Conservation (phyloP, 92 coral and sea anemone genomes). For the Epizoanthus illoricatus region DNA sequence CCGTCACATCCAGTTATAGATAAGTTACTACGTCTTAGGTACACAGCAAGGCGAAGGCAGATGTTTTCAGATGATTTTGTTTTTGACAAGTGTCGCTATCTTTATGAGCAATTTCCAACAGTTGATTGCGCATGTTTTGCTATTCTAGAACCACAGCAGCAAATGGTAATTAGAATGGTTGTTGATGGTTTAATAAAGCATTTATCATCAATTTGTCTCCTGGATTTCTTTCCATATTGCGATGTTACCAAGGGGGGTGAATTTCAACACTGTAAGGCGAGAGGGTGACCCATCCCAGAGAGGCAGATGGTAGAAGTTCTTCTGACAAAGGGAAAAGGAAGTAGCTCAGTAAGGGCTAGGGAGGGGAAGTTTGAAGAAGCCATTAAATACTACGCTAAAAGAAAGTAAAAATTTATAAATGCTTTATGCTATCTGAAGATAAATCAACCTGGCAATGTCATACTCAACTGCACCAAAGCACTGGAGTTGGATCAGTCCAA, state of each 20-base stretch:
- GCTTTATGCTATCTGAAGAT: slow-evolving; percentile 36
- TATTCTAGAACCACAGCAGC: too few species aligned
- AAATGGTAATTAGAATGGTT: too few species aligned
- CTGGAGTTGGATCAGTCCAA: slow-evolving; percentile 34
- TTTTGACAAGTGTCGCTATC: slow-evolving; percentile 49
- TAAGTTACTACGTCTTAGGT: too few species aligned
- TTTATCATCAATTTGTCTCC: too few species aligned
- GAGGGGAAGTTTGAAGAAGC: background rate
- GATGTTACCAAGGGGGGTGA: background rate
- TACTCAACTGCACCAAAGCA: slow-evolving; percentile 21
- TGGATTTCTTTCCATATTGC: too few species aligned
- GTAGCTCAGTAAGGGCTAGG: background rate
- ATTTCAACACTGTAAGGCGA: background rate
- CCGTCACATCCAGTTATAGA: slow-evolving; percentile 41
- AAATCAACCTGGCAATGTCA: slow-evolving; percentile 8
- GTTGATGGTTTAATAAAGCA: too few species aligned
- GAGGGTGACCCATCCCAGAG: background rate
- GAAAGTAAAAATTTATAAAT: slow-evolving; percentile 1
- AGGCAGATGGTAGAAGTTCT: background rate
- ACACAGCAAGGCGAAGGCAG: slow-evolving; percentile 45
- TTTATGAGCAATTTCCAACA: slow-evolving; percentile 40
- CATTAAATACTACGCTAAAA: background rate
- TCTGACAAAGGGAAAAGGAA: background rate
- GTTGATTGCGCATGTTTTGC: background rate
- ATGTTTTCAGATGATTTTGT: slow-evolving; percentile 47